phyloP scores from a whole-genome alignment of 2,888 invertebrate genomes.

The Coenonympha glycerion region DNA sequence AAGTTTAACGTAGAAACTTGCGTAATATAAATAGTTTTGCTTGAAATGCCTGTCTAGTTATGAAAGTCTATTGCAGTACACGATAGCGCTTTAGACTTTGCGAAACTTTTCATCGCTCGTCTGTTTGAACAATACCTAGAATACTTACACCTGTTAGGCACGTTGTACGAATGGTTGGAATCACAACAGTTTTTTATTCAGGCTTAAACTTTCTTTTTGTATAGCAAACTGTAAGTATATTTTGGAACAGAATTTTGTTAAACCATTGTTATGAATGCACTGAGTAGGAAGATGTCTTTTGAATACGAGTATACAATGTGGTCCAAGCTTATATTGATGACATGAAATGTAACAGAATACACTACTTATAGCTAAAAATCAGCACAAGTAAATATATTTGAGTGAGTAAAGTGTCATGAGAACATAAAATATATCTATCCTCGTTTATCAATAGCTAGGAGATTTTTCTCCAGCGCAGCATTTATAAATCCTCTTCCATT shows the following conservation, averaged over 20 bases:
- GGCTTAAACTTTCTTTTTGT: slow-evolving; percentile 9
- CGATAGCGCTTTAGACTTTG: slow-evolving; percentile 14
- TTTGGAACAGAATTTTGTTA: neutral
- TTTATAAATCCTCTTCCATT: slow-evolving; percentile 15
- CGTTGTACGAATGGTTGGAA: slow-evolving; percentile 15
- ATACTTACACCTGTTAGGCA: slow-evolving; percentile 12
- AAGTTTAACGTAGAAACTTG: too few species aligned
- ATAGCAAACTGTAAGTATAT: neutral
- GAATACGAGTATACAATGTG: too few species aligned
- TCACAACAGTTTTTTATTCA: slow-evolving; percentile 15
- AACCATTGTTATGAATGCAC: too few species aligned
- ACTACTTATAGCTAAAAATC: too few species aligned
- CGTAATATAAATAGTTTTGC: neutral
- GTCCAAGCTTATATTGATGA: too few species aligned
- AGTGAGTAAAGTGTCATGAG: too few species aligned
- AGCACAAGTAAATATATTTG: too few species aligned
- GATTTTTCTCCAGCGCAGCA: neutral
- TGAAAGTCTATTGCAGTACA: slow-evolving; percentile 12
- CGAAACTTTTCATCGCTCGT: slow-evolving; percentile 18
- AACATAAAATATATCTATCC: neutral
- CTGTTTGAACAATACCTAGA: slow-evolving; percentile 21
- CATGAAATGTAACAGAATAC: too few species aligned
- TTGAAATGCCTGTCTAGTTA: slow-evolving; percentile 7
- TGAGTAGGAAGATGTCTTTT: too few species aligned
- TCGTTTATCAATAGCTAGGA: neutral